Evolutionary conservation across 2,113 vertebrate genomes (phyloP), one percentile per base, ranked within the genome.

Genomic region (Myrmophylax atrothorax): DNA sequence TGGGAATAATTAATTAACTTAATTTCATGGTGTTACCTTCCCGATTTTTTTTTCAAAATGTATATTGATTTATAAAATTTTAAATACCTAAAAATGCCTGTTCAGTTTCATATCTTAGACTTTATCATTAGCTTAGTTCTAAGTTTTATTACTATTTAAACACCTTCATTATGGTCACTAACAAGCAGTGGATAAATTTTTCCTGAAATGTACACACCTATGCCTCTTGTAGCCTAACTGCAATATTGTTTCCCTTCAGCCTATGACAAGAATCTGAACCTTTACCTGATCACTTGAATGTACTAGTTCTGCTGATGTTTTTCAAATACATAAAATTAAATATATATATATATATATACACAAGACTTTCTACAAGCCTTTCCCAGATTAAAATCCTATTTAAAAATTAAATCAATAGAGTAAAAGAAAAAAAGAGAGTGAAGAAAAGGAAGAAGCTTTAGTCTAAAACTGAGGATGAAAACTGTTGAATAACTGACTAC

Each of bases 1-100:
- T 63, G 55, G 60, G 60, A 84, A 67, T 93, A 95, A 95, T 87
- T 82, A 74, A 89, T 70, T 83, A 55, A 49, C 18, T 69, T 88
- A 26, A 92, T 93, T 92, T 95, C 69, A 84, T 60, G 60, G 38
- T 84, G 37, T 8, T 94, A 44, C 28, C 76, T 80, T 70, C 31
- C 18, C 63, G 22, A 89, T 55, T 52, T 81, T 86, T 70, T 70
- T 81, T 5, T 81, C 60, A 92, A 90, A 89, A 81, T 75, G 81
- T 90, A 87, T 67, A 74, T 10, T 84, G 38, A 81, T 87, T 81
- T 89, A 19, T 50, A 44, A 78, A 42, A 10, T 67, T 84, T 90
- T 70, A 74, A 68, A 63, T 56, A 22, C 18, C 35, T 74, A 42
- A 83, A 93, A 85, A 62, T 13, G 1, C 7, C 17, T 62, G 3